phyloP scores from a whole-genome alignment of 2,113 vertebrate genomes.

The Gymnarchus niloticus region DNA sequence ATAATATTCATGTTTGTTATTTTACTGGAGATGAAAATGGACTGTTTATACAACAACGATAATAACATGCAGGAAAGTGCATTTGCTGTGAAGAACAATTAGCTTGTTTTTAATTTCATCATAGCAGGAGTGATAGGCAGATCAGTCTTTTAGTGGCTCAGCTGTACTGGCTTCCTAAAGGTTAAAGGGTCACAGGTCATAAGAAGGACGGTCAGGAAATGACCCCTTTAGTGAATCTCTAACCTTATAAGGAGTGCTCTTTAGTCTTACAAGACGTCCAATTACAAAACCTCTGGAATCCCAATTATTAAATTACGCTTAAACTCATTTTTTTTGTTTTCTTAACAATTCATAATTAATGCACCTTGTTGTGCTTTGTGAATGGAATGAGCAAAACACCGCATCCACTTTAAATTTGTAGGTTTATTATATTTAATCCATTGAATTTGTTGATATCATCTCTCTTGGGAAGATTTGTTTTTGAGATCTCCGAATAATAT shows the following conservation, averaged over 20 bases:
- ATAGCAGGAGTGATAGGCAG: neutral
- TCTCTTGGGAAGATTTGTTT: conserved; percentile 76
- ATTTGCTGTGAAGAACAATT: neutral
- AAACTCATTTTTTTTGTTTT: conserved; percentile 40
- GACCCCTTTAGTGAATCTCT: neutral
- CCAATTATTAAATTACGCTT: neutral
- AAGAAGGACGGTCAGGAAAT: neutral
- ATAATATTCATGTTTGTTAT: neutral
- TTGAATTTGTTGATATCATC: conserved; percentile 66
- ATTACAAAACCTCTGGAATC: neutral
- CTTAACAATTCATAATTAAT: too few relatives aligned
- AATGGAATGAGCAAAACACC: conserved; percentile 60
- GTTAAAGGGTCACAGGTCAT: neutral
- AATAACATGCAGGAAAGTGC: neutral
- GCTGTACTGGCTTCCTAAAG: neutral
- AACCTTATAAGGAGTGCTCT: neutral
- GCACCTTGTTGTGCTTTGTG: conserved; percentile 40
- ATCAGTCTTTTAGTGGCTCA: too few relatives aligned
- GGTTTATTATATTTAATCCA: conserved; percentile 72
- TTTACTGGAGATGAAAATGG: neutral
- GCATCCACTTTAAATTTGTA: conserved; percentile 64
- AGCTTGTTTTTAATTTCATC: neutral
- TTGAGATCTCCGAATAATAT: conserved; percentile 63
- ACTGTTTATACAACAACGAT: neutral
- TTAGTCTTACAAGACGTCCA: neutral